Percentiles rank a stretch among this genome's conserved stretches.
Conservation (phyloP, 2,113 vertebrate species). For the Motacilla alba region DNA sequence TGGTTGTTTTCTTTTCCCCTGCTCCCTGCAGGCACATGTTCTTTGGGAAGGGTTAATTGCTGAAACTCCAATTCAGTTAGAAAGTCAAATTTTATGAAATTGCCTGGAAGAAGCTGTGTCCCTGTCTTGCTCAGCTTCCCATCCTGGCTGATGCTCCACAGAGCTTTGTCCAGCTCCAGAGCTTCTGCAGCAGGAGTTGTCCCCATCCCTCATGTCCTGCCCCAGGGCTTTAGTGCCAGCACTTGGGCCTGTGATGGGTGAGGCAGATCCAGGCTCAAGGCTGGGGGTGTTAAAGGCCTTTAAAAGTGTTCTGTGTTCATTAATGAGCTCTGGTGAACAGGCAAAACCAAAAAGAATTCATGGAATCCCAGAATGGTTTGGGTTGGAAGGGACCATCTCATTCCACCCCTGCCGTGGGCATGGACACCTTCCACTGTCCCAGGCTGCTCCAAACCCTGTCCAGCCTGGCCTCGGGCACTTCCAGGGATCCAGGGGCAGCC, state of each 20-base stretch:
- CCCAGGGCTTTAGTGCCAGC: not conserved
- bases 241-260: not conserved
- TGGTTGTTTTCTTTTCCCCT: not conserved
- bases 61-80: not conserved
- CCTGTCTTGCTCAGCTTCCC: not conserved
- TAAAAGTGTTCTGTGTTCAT: not conserved
- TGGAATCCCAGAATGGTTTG: not conserved
- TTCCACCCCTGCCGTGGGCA: not conserved
- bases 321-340: not conserved
- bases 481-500: not conserved
- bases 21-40: not conserved
- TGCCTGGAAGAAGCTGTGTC: not conserved
- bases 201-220: not conserved
- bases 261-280: not conserved
- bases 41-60: not conserved
- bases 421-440: fast-evolving
- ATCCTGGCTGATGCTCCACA: not conserved
- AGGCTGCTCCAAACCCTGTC: fast-evolving
- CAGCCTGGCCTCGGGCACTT: not conserved
- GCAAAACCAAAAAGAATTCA: not conserved
- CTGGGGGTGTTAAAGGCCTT: not conserved
- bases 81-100: not conserved
- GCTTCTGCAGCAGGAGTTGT: not conserved
- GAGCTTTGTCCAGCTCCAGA: not conserved
- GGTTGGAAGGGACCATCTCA: not conserved